Evolutionary conservation across 1,140 invertebrate genomes (phyloP).

Genomic region (Sitobion miscanthi): DNA sequence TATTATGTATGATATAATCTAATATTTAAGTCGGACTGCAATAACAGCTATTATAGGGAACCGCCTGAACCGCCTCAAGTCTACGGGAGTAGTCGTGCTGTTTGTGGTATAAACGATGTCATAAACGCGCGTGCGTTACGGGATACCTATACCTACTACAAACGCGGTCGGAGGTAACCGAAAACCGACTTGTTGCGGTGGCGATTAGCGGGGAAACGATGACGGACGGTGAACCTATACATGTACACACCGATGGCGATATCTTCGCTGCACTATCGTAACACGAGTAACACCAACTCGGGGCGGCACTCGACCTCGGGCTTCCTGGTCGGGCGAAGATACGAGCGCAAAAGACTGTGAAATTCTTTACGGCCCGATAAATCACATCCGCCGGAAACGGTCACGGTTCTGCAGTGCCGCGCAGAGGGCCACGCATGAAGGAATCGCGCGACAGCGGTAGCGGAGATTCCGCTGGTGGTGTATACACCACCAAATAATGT

Average conservation of each 20-base stretch:
- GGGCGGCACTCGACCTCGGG: neutral
- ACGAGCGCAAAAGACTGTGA: conserved; percentile 48
- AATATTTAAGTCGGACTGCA: neutral
- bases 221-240: neutral
- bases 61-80: neutral
- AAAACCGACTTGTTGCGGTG: conserved; percentile 25
- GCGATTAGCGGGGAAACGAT: neutral
- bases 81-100: neutral
- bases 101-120: neutral
- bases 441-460: neutral
- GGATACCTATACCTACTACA: neutral
- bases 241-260: neutral
- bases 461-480: neutral
- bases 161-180: neutral
- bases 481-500: neutral
- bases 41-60: neutral
- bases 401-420: neutral
- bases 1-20: neutral
- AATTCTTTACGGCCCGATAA: conserved; percentile 55
- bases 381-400: conserved; percentile 56
- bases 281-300: conserved; percentile 24
- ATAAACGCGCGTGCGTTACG: conserved; percentile 2
- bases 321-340: conserved; percentile 22
- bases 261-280: neutral
- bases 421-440: conserved; percentile 9